Evolutionary conservation across 2,113 vertebrate genomes (phyloP), one percentile per base, ranked within the genome.

Genomic region (Ammodytes marinus): DNA sequence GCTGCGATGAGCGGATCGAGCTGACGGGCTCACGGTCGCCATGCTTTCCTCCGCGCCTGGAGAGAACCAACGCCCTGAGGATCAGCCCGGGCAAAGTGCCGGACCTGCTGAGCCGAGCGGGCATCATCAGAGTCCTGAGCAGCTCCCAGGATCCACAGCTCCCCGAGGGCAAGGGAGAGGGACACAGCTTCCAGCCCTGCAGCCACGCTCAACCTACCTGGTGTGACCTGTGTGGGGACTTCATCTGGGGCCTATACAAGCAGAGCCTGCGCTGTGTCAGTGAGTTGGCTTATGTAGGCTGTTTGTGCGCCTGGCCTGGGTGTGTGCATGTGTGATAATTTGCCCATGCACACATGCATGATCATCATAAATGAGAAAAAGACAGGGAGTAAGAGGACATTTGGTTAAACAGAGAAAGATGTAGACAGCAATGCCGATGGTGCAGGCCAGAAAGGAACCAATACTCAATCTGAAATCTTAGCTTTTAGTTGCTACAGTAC

Each of bases 201-300:
- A 96, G 96, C 83, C 96, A 97, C 69, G 93, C 95, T 49, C 96
- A 96, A 77, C 95, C 96, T 52, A 96, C 96, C 55, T 99, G 98
- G 97, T 99, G 98, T 65, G 98, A 99, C 90, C 96, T 98, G 87
- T 99, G 98, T 75, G 98, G 98, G 6, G 97, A 98, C 69, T 99
- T 99, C 93, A 97, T 99, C 92, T 99, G 98, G 98, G 98, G 98
- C 50, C 92, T 98, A 57, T 97, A 97, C 95, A 97, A 96, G 88
- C 98, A 97, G 94, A 97, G 96, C 73, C 96, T 99, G 85, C 97
- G 97, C 85, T 99, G 98, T 93, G 86, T 92, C 89, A 92, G 98
- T 99, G 95, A 96, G 96, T 94, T n/a, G n/a, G 37, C 65, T 49
- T 60, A 53, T 9, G 13, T 77, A 47, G 43, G 54, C 4, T 49